A percentile compares a stretch with the other conserved stretches of the same genome.
Conservation (phyloP, 2,888 invertebrate genomes). For the Agriotes lineatus region DNA sequence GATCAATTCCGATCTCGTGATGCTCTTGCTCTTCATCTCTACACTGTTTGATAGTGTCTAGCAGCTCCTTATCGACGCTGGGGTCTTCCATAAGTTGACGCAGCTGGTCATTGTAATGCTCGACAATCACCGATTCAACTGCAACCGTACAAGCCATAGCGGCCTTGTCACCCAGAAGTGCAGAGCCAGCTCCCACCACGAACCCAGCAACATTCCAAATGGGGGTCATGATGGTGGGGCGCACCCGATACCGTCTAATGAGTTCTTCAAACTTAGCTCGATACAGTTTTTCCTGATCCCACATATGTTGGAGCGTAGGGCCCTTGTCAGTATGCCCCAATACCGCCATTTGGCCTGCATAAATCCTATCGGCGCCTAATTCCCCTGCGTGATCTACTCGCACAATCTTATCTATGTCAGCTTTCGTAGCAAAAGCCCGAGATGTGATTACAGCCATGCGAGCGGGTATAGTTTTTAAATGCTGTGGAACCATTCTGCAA, state of each 20-base stretch:
- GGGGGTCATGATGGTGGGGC: slow-evolving; percentile 92
- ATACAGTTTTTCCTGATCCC: slow-evolving; percentile 97
- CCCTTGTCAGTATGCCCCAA: slow-evolving; percentile 83
- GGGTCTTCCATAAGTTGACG: slow-evolving; percentile 83
- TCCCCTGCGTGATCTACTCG: slow-evolving; percentile 99
- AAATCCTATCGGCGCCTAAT: slow-evolving; percentile 96
- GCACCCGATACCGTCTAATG: slow-evolving; percentile 86
- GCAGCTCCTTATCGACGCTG: slow-evolving; percentile 74
- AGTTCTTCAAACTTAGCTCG: slow-evolving; percentile 90
- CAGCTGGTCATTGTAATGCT: slow-evolving; percentile 98
- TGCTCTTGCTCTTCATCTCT: slow-evolving; percentile 98
- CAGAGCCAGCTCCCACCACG: slow-evolving; percentile 81
- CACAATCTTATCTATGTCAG: slow-evolving; percentile 84
- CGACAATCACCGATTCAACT: slow-evolving; percentile 97
- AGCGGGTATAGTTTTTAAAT: background rate
- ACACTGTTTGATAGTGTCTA: slow-evolving; percentile 89
- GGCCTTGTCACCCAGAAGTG: slow-evolving; percentile 90
- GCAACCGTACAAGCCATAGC: slow-evolving; percentile 99
- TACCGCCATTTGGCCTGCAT: slow-evolving; percentile 97
- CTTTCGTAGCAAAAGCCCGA: slow-evolving; percentile 50
- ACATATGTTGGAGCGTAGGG: slow-evolving; percentile 93
- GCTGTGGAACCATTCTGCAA: slow-evolving; percentile 4
- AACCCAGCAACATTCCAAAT: slow-evolving; percentile 97
- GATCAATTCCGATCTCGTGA: slow-evolving; percentile 92
- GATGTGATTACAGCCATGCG: background rate